Evolutionary conservation across 2,113 vertebrate genomes (phyloP).

Genomic region (Collichthys lucidus): DNA sequence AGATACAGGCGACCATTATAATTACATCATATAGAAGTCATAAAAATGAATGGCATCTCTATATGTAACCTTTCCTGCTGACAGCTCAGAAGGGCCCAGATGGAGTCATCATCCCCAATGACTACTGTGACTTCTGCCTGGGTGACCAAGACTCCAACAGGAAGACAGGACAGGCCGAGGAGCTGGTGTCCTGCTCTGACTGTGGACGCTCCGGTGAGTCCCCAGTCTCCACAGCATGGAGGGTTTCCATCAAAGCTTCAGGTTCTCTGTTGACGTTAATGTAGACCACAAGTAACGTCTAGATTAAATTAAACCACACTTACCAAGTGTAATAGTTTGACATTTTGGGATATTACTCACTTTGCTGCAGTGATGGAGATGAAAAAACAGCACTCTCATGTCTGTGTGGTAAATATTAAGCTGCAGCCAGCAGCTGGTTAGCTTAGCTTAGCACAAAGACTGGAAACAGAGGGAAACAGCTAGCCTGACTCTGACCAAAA

Average conservation of each 20-base stretch:
- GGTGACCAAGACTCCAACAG: constrained; percentile 96
- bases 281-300: background rate
- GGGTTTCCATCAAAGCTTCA: background rate
- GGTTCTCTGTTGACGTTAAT: background rate
- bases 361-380: background rate
- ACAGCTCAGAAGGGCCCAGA: constrained; percentile 96
- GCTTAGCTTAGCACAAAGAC: constrained; percentile 1
- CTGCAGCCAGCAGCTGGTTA: background rate
- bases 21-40: background rate
- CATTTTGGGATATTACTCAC: background rate
- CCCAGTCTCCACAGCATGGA: background rate
- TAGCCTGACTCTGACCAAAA: background rate
- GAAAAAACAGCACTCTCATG: background rate
- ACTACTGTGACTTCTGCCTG: constrained; percentile 99
- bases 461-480: background rate
- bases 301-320: background rate
- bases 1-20: constrained; percentile 35
- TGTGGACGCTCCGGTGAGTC: constrained; percentile 98
- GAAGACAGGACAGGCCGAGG: constrained; percentile 96
- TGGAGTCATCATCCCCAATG: constrained; percentile 94
- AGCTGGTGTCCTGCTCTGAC: constrained; percentile 98
- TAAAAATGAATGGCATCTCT: background rate
- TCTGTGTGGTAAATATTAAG: background rate
- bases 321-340: background rate
- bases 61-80: constrained; percentile 16